Percentiles rank a stretch among this genome's conserved stretches.
Evolutionary conservation across 2,113 vertebrate species (phyloP).

Genomic region (Nannospalax galili): DNA sequence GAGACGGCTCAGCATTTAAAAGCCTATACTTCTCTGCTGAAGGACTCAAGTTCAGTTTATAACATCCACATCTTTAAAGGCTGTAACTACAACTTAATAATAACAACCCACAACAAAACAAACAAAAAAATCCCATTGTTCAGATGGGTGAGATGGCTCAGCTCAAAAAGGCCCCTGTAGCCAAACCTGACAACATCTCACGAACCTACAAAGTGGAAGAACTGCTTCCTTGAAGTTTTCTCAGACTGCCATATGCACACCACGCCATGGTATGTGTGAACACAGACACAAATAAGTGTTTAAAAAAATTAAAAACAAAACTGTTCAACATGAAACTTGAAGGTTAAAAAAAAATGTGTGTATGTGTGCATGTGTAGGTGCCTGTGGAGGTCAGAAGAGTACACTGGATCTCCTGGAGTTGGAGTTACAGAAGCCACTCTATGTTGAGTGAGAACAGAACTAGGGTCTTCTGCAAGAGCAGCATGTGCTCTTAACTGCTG

Average conservation of each 20-base stretch:
- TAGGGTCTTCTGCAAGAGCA: not conserved
- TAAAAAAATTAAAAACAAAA: not conserved
- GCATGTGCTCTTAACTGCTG: too few relatives aligned
- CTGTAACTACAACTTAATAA: not conserved
- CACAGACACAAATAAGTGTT: not conserved
- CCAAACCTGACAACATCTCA: not conserved
- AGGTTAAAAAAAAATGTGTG: not conserved
- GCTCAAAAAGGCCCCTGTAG: not conserved
- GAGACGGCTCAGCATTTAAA: too few relatives aligned
- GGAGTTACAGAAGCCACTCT: not conserved
- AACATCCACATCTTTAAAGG: not conserved
- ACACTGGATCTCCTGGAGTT: not conserved
- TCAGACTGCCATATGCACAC: not conserved
- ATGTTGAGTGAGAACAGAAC: not conserved
- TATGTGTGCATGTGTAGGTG: not conserved
- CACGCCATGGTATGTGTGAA: not conserved
- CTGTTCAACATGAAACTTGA: not conserved
- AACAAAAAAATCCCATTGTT: not conserved
- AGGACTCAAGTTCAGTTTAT: not conserved
- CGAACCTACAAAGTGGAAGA: not conserved
- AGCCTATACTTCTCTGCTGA: not conserved
- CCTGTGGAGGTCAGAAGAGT: not conserved
- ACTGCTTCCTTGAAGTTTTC: not conserved
- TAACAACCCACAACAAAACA: not conserved
- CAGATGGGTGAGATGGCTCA: not conserved